Conservation (phyloP, 2,888 invertebrate genomes). For the Tinea semifulvella region DNA sequence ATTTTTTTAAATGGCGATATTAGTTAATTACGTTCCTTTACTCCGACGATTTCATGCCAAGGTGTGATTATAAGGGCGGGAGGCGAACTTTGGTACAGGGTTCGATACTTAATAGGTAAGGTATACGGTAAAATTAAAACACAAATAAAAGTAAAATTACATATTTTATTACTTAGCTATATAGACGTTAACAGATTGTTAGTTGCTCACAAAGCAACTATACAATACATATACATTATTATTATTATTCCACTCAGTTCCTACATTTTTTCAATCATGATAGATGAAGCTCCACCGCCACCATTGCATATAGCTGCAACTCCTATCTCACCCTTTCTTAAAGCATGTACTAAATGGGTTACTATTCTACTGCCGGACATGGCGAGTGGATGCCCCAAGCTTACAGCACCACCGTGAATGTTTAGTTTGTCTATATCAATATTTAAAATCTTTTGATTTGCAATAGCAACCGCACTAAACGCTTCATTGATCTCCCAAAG, state of each 20-base stretch:
- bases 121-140: too few species aligned
- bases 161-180: not conserved
- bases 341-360: constrained; percentile 87
- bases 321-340: constrained; percentile 94
- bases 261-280: constrained; percentile 95
- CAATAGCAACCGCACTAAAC: constrained; percentile 94
- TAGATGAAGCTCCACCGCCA: constrained; percentile 96
- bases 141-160: not conserved
- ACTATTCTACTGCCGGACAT: constrained; percentile 98
- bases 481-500: constrained; percentile 99
- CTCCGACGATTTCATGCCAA: too few species aligned
- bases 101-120: too few species aligned
- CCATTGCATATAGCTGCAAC: constrained; percentile 98
- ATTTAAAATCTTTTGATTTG: constrained; percentile 86
- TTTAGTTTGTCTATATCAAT: constrained; percentile 91
- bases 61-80: too few species aligned
- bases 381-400: constrained; percentile 97
- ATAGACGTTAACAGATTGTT: not conserved
- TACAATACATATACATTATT: not conserved
- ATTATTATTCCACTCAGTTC: constrained; percentile 30
- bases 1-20: too few species aligned
- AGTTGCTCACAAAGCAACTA: too few species aligned
- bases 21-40: too few species aligned
- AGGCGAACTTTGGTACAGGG: too few species aligned
- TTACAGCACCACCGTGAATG: constrained; percentile 98